phyloP scores from a whole-genome alignment of 2,797 vertebrate genomes.

The Scomberomorus guttatus region DNA sequence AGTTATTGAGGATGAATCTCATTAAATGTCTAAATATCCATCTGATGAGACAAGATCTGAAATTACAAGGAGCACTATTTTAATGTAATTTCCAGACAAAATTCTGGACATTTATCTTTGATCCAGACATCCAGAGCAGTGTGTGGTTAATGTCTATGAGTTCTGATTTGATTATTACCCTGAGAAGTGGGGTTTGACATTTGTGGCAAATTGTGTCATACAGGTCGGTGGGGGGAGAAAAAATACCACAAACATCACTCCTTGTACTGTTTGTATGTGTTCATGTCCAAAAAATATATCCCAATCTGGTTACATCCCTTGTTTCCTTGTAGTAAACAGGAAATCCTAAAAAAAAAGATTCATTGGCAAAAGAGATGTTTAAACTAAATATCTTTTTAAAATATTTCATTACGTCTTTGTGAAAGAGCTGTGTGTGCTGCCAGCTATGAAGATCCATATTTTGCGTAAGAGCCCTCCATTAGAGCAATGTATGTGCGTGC shows the following conservation, averaged over 20 bases:
- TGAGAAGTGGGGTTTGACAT: no score
- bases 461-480: slow-evolving; percentile 9
- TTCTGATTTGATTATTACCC: no score
- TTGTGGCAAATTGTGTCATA: no score
- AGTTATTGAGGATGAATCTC: not conserved
- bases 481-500: not conserved
- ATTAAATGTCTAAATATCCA: not conserved
- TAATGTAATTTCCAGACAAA: not conserved
- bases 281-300: not conserved
- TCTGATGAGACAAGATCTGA: not conserved
- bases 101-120: not conserved
- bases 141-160: no score
- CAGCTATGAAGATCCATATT: not conserved
- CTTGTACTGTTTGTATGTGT: not conserved
- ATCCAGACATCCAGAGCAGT: no score
- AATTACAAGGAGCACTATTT: not conserved
- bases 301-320: not conserved
- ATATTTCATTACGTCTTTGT: not conserved
- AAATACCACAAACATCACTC: no score
- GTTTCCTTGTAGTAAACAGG: not conserved
- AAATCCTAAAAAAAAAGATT: slow-evolving; percentile 4
- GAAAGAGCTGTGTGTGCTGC: not conserved
- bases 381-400: not conserved
- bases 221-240: no score
- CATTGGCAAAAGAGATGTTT: not conserved